Conservation (phyloP, 2,113 vertebrate genomes). For the Circaetus gallicus region DNA sequence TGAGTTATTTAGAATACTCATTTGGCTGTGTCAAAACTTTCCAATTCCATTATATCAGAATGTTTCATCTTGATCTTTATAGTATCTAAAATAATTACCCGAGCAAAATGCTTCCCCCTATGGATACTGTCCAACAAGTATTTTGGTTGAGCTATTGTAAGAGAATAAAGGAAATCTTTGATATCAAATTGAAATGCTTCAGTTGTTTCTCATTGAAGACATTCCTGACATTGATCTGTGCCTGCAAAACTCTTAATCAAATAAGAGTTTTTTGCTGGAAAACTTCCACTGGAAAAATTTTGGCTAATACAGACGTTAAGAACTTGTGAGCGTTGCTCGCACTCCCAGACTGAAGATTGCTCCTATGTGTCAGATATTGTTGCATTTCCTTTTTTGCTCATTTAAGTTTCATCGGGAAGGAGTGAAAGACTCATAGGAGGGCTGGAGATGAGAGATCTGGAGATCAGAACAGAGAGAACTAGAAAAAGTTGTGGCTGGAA, state of each 20-base stretch:
- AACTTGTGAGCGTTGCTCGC: rapidly evolving
- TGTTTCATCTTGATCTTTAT: not conserved
- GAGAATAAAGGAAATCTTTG: not conserved
- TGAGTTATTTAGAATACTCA: not conserved
- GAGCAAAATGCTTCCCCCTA: not conserved
- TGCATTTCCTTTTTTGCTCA: not conserved
- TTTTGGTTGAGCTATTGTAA: not conserved
- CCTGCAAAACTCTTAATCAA: not conserved
- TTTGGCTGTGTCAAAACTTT: not conserved
- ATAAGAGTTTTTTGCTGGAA: not conserved
- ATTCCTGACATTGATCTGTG: not conserved
- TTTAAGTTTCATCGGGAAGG: not conserved
- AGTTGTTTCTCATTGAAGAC: not conserved
- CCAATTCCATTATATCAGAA: not conserved
- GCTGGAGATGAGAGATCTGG: not conserved
- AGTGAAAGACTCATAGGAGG: not conserved
- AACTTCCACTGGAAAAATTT: not conserved
- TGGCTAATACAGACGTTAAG: not conserved
- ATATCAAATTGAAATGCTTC: not conserved
- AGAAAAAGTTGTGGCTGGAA: not conserved
- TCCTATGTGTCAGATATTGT: not conserved
- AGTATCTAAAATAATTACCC: not conserved
- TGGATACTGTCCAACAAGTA: not conserved
- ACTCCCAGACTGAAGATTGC: not conserved
- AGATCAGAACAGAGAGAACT: not conserved